These are phyloP conservation scores for Erynnis tages DNA, from an alignment of 2,888 invertebrate species.

Conservation along the genomic window DNA sequence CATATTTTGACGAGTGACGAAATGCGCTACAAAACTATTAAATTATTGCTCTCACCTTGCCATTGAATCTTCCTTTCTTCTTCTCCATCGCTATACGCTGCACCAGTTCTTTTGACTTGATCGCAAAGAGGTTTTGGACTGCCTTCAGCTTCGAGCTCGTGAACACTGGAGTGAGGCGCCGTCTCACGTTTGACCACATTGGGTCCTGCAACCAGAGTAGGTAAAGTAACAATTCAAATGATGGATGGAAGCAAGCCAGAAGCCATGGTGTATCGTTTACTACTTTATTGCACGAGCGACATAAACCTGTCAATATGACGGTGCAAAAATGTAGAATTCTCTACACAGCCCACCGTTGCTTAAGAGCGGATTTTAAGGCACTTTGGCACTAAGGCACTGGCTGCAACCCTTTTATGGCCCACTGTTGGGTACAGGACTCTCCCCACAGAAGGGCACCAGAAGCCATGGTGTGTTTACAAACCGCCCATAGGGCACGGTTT, in stretches of 20 bases:
- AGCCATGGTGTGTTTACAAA: no score
- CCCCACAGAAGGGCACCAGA: no score
- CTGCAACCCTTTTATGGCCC: no score
- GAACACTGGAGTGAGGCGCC: slow-evolving; percentile 43
- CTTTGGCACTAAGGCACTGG: no score
- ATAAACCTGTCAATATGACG: no score
- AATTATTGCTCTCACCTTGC: slow-evolving; percentile 21
- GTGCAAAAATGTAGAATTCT: no score
- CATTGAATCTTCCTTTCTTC: slow-evolving; percentile 9
- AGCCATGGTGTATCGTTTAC: background rate
- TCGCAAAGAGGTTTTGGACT: slow-evolving; percentile 33
- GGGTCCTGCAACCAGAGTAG: no score
- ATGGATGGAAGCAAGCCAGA: background rate
- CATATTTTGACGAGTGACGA: background rate
- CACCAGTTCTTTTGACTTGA: slow-evolving; percentile 41
- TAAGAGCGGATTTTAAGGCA: no score
- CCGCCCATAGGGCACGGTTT: no score
- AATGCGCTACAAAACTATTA: background rate
- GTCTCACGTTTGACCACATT: slow-evolving; percentile 45
- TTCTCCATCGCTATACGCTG: slow-evolving; percentile 30
- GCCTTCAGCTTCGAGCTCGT: slow-evolving; percentile 46
- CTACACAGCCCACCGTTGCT: no score
- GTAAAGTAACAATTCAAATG: no score
- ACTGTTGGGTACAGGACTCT: no score
- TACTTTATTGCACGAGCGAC: background rate